These are phyloP conservation scores for Artibeus jamaicensis DNA, from an alignment of 2,797 vertebrate genomes.

Conservation along the genomic window DNA sequence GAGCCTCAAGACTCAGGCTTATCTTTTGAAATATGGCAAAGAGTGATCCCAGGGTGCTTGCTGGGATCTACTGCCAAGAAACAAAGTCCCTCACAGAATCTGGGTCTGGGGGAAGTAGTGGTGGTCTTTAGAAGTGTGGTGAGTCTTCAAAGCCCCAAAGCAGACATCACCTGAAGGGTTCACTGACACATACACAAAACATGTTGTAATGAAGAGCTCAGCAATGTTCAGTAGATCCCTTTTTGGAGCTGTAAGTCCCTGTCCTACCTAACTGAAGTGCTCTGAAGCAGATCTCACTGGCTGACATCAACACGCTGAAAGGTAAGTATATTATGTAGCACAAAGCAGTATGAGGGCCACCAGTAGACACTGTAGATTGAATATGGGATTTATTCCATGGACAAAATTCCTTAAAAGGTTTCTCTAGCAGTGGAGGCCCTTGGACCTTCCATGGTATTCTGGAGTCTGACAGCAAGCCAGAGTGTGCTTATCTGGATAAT, in stretches of 20 bases:
- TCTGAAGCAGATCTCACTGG: not conserved
- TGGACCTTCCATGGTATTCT: not conserved
- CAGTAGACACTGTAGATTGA: not conserved
- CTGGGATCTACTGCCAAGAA: conserved; percentile 31
- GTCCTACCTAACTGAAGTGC: not conserved
- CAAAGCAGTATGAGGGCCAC: not conserved
- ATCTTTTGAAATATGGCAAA: conserved; percentile 3
- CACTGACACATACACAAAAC: not conserved
- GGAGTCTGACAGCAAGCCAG: conserved; percentile 13
- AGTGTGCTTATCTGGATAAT: conserved; percentile 29
- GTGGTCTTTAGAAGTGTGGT: not conserved
- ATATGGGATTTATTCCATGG: not conserved
- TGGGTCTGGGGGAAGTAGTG: not conserved
- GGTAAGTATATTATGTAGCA: not conserved
- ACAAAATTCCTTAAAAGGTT: not conserved
- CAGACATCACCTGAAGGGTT: not conserved
- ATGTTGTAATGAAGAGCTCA: conserved; percentile 3
- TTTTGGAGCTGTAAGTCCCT: not conserved
- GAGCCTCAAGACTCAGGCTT: conserved; percentile 29
- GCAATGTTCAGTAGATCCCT: conserved; percentile 35
- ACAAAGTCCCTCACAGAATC: conserved; percentile 2
- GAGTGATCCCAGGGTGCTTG: not conserved
- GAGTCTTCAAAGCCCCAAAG: not conserved
- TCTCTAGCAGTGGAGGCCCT: not conserved
- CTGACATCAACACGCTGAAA: not conserved